Conservation (phyloP, 2,888 invertebrate genomes). For the Apocheima hispidaria region DNA sequence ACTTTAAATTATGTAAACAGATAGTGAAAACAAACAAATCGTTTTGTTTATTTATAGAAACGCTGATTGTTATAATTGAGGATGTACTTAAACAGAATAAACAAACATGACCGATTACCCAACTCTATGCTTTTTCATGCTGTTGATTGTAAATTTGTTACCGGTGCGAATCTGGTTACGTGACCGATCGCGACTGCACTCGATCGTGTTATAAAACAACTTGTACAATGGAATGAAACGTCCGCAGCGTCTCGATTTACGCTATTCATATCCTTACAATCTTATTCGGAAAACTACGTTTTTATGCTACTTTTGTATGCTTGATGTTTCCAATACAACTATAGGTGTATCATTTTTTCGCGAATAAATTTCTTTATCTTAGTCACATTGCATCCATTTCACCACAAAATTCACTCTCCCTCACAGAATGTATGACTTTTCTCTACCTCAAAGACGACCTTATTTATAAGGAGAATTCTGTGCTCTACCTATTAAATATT, state of each 20-base stretch:
- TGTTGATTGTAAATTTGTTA: slow-evolving; percentile 15
- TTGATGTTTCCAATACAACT: no score
- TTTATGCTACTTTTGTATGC: not conserved
- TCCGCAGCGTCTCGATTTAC: slow-evolving; percentile 19
- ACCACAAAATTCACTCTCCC: no score
- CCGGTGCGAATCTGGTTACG: slow-evolving; percentile 31
- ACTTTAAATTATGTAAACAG: not conserved
- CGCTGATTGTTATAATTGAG: slow-evolving; percentile 10
- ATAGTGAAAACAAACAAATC: not conserved
- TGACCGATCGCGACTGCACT: slow-evolving; percentile 32
- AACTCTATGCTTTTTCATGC: slow-evolving; percentile 9
- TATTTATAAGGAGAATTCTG: no score
- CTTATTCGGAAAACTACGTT: slow-evolving; percentile 1
- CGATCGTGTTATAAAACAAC: slow-evolving; percentile 39
- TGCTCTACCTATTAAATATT: no score
- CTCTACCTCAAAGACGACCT: no score
- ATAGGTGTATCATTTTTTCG: no score
- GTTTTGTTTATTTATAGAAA: not conserved
- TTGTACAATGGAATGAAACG: slow-evolving; percentile 31
- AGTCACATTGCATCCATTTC: no score
- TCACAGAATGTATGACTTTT: no score
- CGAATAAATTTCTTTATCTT: no score
- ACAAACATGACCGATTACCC: slow-evolving; percentile 19
- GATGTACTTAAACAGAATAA: slow-evolving; percentile 15
- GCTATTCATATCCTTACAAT: slow-evolving; percentile 12